phyloP scores from a whole-genome alignment of 1,140 invertebrate genomes.

The Drosophila orosa region DNA sequence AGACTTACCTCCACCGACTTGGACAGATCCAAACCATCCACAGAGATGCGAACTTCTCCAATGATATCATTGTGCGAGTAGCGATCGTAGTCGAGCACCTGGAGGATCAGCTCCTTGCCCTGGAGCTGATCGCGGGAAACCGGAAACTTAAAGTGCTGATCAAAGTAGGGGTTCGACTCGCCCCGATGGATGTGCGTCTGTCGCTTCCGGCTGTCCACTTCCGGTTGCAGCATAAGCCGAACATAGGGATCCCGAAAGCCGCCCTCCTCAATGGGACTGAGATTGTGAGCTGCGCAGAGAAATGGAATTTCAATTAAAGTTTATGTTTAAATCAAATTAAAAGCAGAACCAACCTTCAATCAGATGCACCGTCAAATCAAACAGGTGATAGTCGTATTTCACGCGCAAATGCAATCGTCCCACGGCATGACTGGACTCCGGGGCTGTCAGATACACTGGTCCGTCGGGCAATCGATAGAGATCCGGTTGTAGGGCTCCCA shows the following conservation, averaged over 20 bases:
- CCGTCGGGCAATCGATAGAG: slow-evolving; percentile 91
- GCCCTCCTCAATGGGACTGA: slow-evolving; percentile 91
- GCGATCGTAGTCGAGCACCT: slow-evolving; percentile 87
- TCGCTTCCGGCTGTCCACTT: slow-evolving; percentile 92
- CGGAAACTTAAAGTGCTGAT: slow-evolving; percentile 94
- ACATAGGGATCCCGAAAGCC: slow-evolving; percentile 95
- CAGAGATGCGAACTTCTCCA: slow-evolving; percentile 89
- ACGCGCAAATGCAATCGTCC: slow-evolving; percentile 93
- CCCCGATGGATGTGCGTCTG: slow-evolving; percentile 92
- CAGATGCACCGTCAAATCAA: slow-evolving; percentile 93
- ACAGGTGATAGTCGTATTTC: slow-evolving; percentile 95
- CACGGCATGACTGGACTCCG: slow-evolving; percentile 86
- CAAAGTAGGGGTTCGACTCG: slow-evolving; percentile 91
- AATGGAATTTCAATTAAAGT: slow-evolving; percentile 45
- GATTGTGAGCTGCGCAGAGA: slow-evolving; percentile 88
- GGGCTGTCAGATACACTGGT: slow-evolving; percentile 88
- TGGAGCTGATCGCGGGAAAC: slow-evolving; percentile 91
- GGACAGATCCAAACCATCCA: slow-evolving; percentile 89
- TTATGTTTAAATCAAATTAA: not conserved
- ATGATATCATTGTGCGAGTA: slow-evolving; percentile 92
- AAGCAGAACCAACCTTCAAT: slow-evolving; percentile 89
- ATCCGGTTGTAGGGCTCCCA: slow-evolving; percentile 94
- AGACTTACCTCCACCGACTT: slow-evolving; percentile 88
- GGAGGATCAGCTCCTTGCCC: slow-evolving; percentile 90
- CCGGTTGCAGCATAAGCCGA: slow-evolving; percentile 89